Base-by-base conservation (phyloP, 2,113 vertebrate species). In the Gnathonemus longibarbis region DNA sequence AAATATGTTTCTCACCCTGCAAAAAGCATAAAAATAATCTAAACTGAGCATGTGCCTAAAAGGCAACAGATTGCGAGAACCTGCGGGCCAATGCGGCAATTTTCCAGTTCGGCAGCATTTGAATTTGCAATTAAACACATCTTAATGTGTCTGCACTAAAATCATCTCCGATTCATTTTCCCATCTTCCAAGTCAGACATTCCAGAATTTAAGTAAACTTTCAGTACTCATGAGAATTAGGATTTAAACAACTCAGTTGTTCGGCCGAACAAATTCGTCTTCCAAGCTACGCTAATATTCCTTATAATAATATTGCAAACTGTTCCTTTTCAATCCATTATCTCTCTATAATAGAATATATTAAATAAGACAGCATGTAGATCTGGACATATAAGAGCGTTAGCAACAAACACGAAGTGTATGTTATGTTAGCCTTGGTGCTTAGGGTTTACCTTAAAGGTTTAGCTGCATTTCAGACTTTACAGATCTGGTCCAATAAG, bases 1-100 rank as follows among this genome's bases (percentile, higher is more conserved):
- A 56, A 87, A 88, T 88, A n/a, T 45, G 35, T 88, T 66, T 88
- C 19, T 88, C 87, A 88, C 31, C 27, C 87, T 88, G 35, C 31
- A 19, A 80, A 19, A 42, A 19, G 39, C 35, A 31, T 2, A 70
- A 62, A 58, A 58, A 56, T 3, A 21, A 21, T 6, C 39, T 88
- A 62, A 45, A 88, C 35, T 31, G 21, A 42, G 87, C 27, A 45
- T 62, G 35, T 66, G 87, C 19, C 17, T 52, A 62, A 42, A 46
- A 62, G 87, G 17, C 35, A 70, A 83, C 88, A 53, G 74, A 80
- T 77, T 77, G 70, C 46, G 48, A 52, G 46, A 48, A 52, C 46
- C 35, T 83, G 49, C 24, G n/a, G 56, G 88, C n/a, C 46, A 74
- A n/a, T 35, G 66, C 27, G 66, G 53, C 88, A 77, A 52, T 50